These are phyloP conservation scores for Silurus asotus DNA, from an alignment of 2,113 vertebrate genomes.

Conservation along the genomic window DNA sequence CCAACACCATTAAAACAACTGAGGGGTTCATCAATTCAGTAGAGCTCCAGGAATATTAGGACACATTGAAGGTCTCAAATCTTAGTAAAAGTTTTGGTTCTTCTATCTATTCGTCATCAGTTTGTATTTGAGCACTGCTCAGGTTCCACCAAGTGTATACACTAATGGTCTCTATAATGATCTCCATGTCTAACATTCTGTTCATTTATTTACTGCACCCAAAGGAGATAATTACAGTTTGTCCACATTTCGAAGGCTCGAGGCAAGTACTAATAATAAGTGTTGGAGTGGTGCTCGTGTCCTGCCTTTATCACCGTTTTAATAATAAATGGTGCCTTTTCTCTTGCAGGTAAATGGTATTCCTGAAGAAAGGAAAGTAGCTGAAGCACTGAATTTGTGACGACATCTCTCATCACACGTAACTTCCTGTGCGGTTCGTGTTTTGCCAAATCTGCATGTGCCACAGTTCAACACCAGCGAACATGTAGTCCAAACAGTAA, in stretches of 20 bases:
- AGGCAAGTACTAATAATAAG: conserved; percentile 83
- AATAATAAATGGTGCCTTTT: conserved; percentile 6
- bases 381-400: conserved; percentile 92
- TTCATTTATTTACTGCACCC: conserved; percentile 90
- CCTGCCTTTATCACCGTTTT: neutral
- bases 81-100: neutral
- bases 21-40: neutral
- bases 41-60: neutral
- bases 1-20: neutral
- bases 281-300: conserved; percentile 10
- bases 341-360: conserved; percentile 96
- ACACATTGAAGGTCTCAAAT: neutral
- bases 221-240: conserved; percentile 97
- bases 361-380: conserved; percentile 97
- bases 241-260: conserved; percentile 97
- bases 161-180: neutral
- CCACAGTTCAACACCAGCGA: conserved; percentile 1
- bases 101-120: neutral
- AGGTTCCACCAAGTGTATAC: conserved; percentile 59
- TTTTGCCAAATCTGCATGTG: conserved; percentile 67
- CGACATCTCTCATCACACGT: conserved; percentile 54
- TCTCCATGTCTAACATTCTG: conserved; percentile 58
- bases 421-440: conserved; percentile 5
- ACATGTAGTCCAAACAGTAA: neutral
- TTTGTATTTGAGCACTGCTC: conserved; percentile 19